A percentile compares a stretch with the other conserved stretches of the same genome.
phyloP scores from a whole-genome alignment of 2,797 vertebrate genomes.

The Acestrorhynchus altus region DNA sequence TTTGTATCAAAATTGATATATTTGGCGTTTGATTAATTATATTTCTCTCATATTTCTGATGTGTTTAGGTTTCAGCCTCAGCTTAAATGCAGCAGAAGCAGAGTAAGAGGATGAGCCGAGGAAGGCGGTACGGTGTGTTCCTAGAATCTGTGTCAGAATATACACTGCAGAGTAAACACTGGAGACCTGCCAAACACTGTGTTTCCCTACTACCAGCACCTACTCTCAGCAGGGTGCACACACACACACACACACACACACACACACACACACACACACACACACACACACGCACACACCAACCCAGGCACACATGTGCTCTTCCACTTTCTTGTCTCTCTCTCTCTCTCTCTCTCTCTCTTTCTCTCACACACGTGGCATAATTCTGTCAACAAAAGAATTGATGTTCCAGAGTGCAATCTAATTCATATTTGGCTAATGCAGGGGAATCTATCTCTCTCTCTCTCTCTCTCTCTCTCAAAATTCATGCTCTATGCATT shows the following conservation, averaged over 20 bases:
- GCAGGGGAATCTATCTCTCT: constrained; percentile 43
- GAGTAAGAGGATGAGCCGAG: constrained; percentile 8
- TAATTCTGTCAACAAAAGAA: constrained; percentile 52
- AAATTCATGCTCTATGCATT: neutral
- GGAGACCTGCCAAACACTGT: constrained; percentile 59
- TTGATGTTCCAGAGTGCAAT: constrained; percentile 47
- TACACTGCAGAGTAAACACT: constrained; percentile 66
- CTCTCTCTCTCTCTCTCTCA: constrained; percentile 7
- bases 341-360: too few species aligned
- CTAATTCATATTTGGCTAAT: constrained; percentile 45
- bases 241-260: constrained; percentile 12
- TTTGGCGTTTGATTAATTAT: neutral
- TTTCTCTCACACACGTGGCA: constrained; percentile 32
- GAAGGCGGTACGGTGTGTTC: constrained; percentile 64
- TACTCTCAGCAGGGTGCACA: constrained; percentile 26
- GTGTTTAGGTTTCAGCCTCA: neutral
- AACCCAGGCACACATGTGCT: constrained; percentile 29
- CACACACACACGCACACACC: constrained; percentile 13
- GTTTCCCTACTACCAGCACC: constrained; percentile 39
- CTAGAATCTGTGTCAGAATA: constrained; percentile 68
- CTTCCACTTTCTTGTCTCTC: constrained; percentile 38
- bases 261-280: constrained; percentile 11
- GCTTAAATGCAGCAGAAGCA: neutral
- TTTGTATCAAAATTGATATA: too few species aligned
- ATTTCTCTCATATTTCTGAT: neutral